Conservation (phyloP, 2,113 vertebrate genomes). For the Apus apus region DNA sequence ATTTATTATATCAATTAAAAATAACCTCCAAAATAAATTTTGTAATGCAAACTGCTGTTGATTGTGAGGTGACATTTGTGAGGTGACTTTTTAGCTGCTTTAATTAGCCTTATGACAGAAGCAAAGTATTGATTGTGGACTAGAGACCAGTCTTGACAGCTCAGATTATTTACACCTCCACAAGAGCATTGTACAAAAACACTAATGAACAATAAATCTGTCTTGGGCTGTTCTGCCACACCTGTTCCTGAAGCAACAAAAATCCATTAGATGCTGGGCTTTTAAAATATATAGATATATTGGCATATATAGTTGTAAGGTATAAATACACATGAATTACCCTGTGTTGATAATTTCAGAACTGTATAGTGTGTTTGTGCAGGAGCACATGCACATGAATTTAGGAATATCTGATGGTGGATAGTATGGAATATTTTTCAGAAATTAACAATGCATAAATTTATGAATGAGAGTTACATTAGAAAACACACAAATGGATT, state of each 20-base stretch:
- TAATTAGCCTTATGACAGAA: conserved; percentile 87
- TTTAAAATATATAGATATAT: conserved; percentile 62
- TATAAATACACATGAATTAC: conserved; percentile 22
- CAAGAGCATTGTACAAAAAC: conserved; percentile 81
- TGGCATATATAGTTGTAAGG: conserved; percentile 57
- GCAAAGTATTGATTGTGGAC: conserved; percentile 84
- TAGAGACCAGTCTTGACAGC: conserved; percentile 81
- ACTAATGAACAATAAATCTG: conserved; percentile 89
- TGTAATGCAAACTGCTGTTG: conserved; percentile 73
- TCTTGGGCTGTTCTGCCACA: conserved; percentile 75
- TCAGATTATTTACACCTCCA: conserved; percentile 82
- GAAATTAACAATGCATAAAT: conserved; percentile 19
- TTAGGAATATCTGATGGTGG: too few relatives aligned
- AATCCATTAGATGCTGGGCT: conserved; percentile 77
- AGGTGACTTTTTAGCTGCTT: conserved; percentile 80
- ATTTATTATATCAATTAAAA: conserved; percentile 83
- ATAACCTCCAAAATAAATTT: conserved; percentile 78
- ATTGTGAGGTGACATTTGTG: conserved; percentile 79
- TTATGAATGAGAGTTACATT: conserved; percentile 16
- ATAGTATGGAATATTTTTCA: neutral
- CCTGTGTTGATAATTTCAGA: conserved; percentile 23
- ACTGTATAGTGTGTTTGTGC: neutral
- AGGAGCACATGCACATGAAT: neutral
- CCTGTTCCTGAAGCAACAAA: conserved; percentile 82
- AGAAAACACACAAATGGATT: conserved; percentile 11